Evolutionary conservation across 2,888 invertebrate genomes (phyloP).

Genomic region (Cosmopolites sordidus): DNA sequence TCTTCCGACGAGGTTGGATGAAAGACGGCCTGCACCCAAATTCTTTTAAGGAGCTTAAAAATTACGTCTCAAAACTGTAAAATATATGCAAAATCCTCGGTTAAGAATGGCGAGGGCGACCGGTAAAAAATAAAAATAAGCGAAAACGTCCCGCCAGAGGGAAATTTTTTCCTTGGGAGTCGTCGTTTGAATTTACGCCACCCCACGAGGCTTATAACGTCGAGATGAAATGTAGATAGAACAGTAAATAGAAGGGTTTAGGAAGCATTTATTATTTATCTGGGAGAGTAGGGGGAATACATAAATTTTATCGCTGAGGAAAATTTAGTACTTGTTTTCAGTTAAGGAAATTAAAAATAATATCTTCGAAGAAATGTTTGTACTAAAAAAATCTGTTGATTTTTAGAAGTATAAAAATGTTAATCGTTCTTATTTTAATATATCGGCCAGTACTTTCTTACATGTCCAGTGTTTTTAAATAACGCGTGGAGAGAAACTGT

Average conservation of each 20-base stretch:
- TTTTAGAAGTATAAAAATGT: too few relatives aligned
- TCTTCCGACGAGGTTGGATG: too few relatives aligned
- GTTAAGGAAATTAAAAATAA: background rate
- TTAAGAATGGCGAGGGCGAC: background rate
- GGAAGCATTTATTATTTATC: background rate
- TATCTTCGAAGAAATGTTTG: background rate
- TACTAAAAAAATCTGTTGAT: too few relatives aligned
- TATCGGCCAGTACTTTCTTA: too few relatives aligned
- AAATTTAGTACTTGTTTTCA: too few relatives aligned
- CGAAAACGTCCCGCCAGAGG: background rate
- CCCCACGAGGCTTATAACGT: constrained; percentile 1
- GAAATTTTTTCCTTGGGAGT: background rate
- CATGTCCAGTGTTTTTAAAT: too few relatives aligned
- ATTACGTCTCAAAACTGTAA: background rate
- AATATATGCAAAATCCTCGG: background rate
- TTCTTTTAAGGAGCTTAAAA: too few relatives aligned
- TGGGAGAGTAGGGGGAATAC: background rate
- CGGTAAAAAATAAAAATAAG: background rate
- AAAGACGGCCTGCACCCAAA: too few relatives aligned
- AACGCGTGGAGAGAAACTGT: too few relatives aligned
- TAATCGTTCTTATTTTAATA: too few relatives aligned
- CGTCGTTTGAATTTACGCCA: background rate
- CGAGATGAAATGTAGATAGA: background rate
- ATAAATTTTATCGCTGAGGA: background rate
- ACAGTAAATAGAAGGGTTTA: constrained; percentile 1